Evolutionary conservation across 1,140 invertebrate species (phyloP).

Genomic region (Diorhabda elongata): DNA sequence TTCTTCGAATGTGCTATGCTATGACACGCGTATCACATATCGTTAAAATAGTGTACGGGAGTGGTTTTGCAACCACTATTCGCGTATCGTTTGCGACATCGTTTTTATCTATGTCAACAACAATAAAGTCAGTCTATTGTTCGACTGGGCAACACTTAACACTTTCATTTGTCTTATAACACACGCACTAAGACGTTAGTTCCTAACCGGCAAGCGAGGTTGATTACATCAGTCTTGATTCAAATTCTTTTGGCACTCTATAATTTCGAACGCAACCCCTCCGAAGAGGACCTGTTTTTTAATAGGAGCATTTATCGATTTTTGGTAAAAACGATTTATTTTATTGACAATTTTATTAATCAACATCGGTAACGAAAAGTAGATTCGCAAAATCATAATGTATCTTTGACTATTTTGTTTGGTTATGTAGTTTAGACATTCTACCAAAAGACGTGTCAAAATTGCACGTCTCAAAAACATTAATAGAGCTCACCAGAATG

Average conservation of each 20-base stretch:
- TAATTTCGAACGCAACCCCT: slow-evolving; percentile 8
- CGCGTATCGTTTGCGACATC: slow-evolving; percentile 2
- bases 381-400: too few species aligned
- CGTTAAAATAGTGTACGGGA: background rate
- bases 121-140: slow-evolving; percentile 29
- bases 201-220: slow-evolving; percentile 22
- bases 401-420: too few species aligned
- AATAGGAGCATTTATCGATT: too few species aligned
- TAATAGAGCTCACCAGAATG: too few species aligned
- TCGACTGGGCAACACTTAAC: slow-evolving; percentile 35
- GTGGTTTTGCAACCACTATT: background rate
- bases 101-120: slow-evolving; percentile 33
- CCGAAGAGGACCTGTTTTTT: background rate
- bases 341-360: too few species aligned
- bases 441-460: too few species aligned
- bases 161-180: slow-evolving; percentile 6
- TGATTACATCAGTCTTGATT: slow-evolving; percentile 20
- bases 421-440: too few species aligned
- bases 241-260: slow-evolving; percentile 6
- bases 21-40: slow-evolving; percentile 2
- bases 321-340: too few species aligned
- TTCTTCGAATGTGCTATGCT: background rate
- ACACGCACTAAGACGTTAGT: slow-evolving; percentile 14
- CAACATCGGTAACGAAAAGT: too few species aligned
- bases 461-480: too few species aligned